phyloP scores from a whole-genome alignment of 64 coral and sea anemone species.

The Pachyseris speciosa region DNA sequence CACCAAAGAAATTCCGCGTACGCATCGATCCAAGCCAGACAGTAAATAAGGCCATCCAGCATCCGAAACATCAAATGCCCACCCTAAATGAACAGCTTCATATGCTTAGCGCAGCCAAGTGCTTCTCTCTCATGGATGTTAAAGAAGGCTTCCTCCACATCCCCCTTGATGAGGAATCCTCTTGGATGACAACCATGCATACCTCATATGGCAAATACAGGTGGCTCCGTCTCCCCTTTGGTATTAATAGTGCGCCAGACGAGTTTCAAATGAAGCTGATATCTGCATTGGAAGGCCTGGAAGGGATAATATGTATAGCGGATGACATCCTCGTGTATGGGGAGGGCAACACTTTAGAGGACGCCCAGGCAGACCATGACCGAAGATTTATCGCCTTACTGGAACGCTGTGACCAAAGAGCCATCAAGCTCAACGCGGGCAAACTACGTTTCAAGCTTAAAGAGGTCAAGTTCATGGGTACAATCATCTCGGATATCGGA shows the following conservation, averaged over 20 bases:
- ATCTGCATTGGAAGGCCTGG: constrained; percentile 22
- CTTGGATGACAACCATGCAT: constrained; percentile 70
- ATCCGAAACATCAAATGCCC: constrained; percentile 50
- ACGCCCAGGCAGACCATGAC: constrained; percentile 62
- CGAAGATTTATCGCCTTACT: constrained; percentile 28
- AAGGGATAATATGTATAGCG: constrained; percentile 49
- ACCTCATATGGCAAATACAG: constrained; percentile 63
- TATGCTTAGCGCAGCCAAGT: constrained; percentile 58
- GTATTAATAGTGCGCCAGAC: constrained; percentile 27
- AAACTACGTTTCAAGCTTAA: constrained; percentile 49
- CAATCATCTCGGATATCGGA: constrained; percentile 44
- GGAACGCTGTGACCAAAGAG: constrained; percentile 47
- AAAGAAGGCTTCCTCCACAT: constrained; percentile 54
- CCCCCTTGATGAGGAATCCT: constrained; percentile 56
- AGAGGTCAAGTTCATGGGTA: constrained; percentile 63
- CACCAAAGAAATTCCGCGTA: constrained; percentile 71
- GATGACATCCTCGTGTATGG: constrained; percentile 69
- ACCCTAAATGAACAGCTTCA: constrained; percentile 63
- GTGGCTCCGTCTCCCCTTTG: constrained; percentile 64
- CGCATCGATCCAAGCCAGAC: constrained; percentile 60
- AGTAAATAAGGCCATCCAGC: constrained; percentile 55
- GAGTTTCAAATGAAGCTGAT: constrained; percentile 61
- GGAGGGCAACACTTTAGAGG: constrained; percentile 2
- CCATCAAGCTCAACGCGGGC: constrained; percentile 42
- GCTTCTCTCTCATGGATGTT: constrained; percentile 60